A percentile compares a stretch with the other conserved stretches of the same genome.
These are phyloP conservation scores for Gymnoscopelus braueri DNA, from an alignment of 2,797 vertebrate species.

Conservation along the genomic window DNA sequence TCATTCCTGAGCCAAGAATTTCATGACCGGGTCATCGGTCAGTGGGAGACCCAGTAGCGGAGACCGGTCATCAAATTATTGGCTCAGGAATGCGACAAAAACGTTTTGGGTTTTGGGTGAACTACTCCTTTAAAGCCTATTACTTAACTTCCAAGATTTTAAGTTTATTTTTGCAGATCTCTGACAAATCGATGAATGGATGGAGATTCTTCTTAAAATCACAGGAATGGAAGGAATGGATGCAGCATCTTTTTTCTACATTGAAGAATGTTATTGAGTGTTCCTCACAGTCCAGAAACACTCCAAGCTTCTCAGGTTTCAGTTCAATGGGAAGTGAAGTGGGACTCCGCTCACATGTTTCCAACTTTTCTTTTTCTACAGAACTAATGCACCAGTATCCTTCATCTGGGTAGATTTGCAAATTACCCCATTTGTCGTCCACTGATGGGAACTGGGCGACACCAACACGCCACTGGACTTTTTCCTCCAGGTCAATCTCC, in stretches of 20 bases:
- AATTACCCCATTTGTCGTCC: background rate
- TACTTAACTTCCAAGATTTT: too few relatives aligned
- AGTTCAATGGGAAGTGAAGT: background rate
- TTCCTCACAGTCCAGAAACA: conserved; percentile 15
- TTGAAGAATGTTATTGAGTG: conserved; percentile 5
- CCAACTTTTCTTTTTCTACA: background rate
- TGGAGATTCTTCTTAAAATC: background rate
- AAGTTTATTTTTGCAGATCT: background rate
- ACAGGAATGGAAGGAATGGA: background rate
- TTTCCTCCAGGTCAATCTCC: conserved; percentile 22
- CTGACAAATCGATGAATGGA: background rate
- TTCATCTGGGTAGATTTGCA: background rate
- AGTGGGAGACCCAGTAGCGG: too few relatives aligned
- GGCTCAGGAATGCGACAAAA: too few relatives aligned
- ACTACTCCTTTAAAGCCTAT: too few relatives aligned
- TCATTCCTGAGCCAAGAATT: too few relatives aligned
- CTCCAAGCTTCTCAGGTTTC: conserved; percentile 17
- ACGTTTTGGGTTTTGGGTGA: too few relatives aligned
- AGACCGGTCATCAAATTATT: too few relatives aligned
- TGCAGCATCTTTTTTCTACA: conserved; percentile 10
- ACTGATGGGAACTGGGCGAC: conserved; percentile 5
- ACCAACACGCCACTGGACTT: conserved; percentile 17
- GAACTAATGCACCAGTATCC: conserved; percentile 31
- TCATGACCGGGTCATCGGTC: too few relatives aligned
- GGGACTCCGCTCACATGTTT: background rate